Evolutionary conservation across 1,140 invertebrate genomes (phyloP), one percentile per base, ranked within the genome.

Genomic region (Aphelinus atriplicis): DNA sequence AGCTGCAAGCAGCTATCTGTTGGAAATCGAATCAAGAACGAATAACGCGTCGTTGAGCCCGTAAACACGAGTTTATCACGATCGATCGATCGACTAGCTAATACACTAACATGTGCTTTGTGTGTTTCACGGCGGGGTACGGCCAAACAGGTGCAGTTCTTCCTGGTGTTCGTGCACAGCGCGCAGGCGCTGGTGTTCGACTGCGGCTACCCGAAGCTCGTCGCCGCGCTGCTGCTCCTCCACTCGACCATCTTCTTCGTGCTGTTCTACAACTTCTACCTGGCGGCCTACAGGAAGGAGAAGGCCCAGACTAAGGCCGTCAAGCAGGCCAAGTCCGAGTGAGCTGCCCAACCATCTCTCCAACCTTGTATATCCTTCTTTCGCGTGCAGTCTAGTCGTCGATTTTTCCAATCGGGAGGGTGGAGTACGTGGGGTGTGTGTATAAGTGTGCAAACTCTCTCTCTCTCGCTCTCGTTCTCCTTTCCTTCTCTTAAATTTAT

Each of bases 221-320:
- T 96, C 26, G 94, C 93, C 2, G 88, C 91, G 70, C 90, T 96
- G 62, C 86, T 97, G 66, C 89, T 97, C 77, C 89, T 96, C 1
- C 96, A 98, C 85, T 95, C 96, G 2, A 90, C 93, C 45, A 95
- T 98, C 78, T 98, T 98, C 90, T 95, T 97, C 85, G 90, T 91
- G 43, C 91, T 98, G 48, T 98, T 98, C 90, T 93, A 91, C 77
- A 93, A 98, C 87, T 98, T 98, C 89, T 98, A 97, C 87, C 90
- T 93, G 77, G 93, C 93, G 84, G 93, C 95, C 76, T 96, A 97
- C 80, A 85, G 81, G 70, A 78, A 71, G 58, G 69, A 81, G 71
- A 71, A 75, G 47, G 65, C 73, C 60, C 6, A 55, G 60, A 55
- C 1, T 56, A 51, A 75, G 55, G 65, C 75, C 53, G 66, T 77